These are phyloP conservation scores for Magallana gigas DNA, from an alignment of 1,140 invertebrate genomes.

Conservation along the genomic window DNA sequence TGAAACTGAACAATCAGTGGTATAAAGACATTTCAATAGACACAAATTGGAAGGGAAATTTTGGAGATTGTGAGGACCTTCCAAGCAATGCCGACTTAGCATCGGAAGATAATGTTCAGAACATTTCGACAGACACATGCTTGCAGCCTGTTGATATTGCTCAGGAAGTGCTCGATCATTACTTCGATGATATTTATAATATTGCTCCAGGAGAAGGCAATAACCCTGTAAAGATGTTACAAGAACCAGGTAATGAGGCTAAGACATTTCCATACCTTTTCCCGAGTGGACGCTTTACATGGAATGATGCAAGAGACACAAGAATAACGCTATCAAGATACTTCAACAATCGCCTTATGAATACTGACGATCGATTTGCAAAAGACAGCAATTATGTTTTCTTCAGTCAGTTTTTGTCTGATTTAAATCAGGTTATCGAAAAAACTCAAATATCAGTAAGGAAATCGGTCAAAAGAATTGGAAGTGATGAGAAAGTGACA, in stretches of 20 bases:
- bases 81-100: background rate
- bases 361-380: too few species aligned
- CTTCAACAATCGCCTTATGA: slow-evolving; percentile 17
- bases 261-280: slow-evolving; percentile 43
- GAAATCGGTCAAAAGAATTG: too few species aligned
- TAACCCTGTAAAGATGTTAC: slow-evolving; percentile 38
- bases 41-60: background rate
- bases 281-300: slow-evolving; percentile 38
- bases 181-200: slow-evolving; percentile 51
- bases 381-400: too few species aligned
- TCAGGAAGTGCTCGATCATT: slow-evolving; percentile 53
- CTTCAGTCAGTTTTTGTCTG: too few species aligned
- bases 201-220: slow-evolving; percentile 44
- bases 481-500: background rate
- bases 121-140: slow-evolving; percentile 48
- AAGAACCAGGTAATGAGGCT: slow-evolving; percentile 44
- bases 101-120: slow-evolving; percentile 30
- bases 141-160: slow-evolving; percentile 58
- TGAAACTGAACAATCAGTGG: slow-evolving; percentile 46
- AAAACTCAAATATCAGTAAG: too few species aligned
- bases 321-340: slow-evolving; percentile 32
- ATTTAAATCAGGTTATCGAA: too few species aligned
- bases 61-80: too few species aligned
- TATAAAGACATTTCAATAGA: slow-evolving; percentile 31
- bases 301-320: slow-evolving; percentile 28